Conservation (phyloP, 1,140 invertebrate genomes). For the Plodia interpunctella region DNA sequence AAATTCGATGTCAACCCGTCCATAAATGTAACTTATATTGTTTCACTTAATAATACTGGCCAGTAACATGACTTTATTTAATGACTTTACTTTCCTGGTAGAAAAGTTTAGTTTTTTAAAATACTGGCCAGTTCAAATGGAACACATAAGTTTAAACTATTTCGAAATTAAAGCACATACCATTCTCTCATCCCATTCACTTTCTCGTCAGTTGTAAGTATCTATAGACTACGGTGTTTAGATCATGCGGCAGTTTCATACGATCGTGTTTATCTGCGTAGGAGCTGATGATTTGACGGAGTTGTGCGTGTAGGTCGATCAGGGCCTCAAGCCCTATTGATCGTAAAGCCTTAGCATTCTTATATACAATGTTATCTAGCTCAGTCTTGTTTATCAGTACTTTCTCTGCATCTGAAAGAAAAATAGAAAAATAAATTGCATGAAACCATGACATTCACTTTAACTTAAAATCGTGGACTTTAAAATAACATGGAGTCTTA, state of each 20-base stretch:
- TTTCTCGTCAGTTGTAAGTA: slow-evolving; percentile 55
- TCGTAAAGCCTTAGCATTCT: slow-evolving; percentile 76
- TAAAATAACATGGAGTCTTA: slow-evolving; percentile 17
- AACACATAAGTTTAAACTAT: not conserved
- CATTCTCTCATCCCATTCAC: slow-evolving; percentile 23
- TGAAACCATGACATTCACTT: slow-evolving; percentile 24
- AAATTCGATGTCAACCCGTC: not conserved
- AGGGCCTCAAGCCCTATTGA: slow-evolving; percentile 78
- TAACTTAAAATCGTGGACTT: not conserved
- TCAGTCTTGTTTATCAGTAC: slow-evolving; percentile 79
- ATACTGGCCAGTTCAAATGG: not conserved
- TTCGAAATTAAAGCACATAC: slow-evolving; percentile 12
- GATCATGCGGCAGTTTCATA: slow-evolving; percentile 79
- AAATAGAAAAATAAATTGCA: slow-evolving; percentile 14
- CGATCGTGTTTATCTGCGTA: slow-evolving; percentile 77
- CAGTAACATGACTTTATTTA: too few relatives aligned
- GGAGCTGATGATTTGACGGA: slow-evolving; percentile 76
- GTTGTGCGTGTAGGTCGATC: slow-evolving; percentile 80
- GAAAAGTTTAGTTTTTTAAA: not conserved
- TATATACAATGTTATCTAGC: slow-evolving; percentile 78
- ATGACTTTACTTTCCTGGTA: not conserved
- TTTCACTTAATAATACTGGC: not conserved
- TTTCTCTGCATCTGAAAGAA: slow-evolving; percentile 65
- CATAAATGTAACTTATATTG: not conserved
- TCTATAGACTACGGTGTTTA: slow-evolving; percentile 48